Base-by-base conservation (phyloP, 2,888 invertebrate genomes). In the Melanargia galathea region DNA sequence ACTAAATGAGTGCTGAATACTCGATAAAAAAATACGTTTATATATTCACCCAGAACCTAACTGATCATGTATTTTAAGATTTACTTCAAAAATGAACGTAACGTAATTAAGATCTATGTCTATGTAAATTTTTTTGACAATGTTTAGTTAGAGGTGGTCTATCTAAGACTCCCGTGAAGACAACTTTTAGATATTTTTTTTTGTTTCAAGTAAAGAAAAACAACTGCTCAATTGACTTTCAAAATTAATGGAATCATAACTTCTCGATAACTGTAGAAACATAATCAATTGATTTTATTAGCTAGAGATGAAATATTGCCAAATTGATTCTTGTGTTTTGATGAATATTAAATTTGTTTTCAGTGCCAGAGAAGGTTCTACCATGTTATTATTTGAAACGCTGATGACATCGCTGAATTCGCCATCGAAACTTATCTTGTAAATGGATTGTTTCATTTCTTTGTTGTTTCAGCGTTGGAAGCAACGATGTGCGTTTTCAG, bases 301-400 rank as follows among this genome's bases (percentile, higher is more conserved):
- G 5, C n/a, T 26, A 13, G 3, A 60, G 6, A 51, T 18, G 4
- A 40, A 52, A 45, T 60, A 22, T n/a, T 52, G n/a, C 52, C 5
- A 20, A 52, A 45, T 38, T 59, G 26, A n/a, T 43, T 51, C 24
- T 38, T 59, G 11, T 30, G 43, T 45, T 49, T 52, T 26, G 46
- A 63, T 62, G 38, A 61, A 64, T 49, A 63, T 60, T 62, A 51
- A 61, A 51, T 40, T 56, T 58, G 35, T 59, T 62, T 61, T 48
- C 18, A 40, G 35, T 59, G 16, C 18, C 16, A 35, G 65, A 48
- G 45, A 55, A 52, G 7, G 45, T 64, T 58, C 38, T 38, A 49
- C 24, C n/a, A 20, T 48, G n/a, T 40, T 40, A 16, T 40, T 16
- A 2, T 45, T 11, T 45, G 20, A 20, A 20, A 45, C 11, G 3